Conservation (phyloP, 1,140 invertebrate species). For the Rhopalosiphum padi region DNA sequence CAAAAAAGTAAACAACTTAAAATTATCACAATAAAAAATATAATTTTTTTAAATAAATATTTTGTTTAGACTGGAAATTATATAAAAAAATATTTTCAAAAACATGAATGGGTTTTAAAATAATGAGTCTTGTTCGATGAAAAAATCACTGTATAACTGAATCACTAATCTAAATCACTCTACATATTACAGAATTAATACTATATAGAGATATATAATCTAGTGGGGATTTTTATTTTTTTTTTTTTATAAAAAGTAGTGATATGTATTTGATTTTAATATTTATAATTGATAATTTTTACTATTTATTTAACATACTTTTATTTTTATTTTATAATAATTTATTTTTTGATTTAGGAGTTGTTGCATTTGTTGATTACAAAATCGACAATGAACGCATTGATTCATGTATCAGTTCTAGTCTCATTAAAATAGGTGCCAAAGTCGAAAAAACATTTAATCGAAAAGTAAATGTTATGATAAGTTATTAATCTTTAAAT, state of each 20-base stretch:
- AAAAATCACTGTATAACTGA: no score
- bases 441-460: slow-evolving; percentile 46
- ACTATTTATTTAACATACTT: background rate
- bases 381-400: background rate
- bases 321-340: background rate
- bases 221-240: background rate
- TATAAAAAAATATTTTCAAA: no score
- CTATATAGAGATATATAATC: no score
- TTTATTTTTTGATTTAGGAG: slow-evolving; percentile 6
- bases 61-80: no score
- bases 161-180: no score
- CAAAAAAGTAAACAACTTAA: no score
- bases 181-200: no score
- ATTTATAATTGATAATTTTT: background rate
- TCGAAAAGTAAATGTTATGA: background rate
- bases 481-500: background rate
- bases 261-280: background rate
- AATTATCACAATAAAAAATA: no score
- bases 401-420: background rate
- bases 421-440: background rate
- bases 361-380: slow-evolving; percentile 35
- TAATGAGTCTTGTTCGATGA: no score
- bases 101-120: no score
- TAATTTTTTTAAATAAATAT: no score
- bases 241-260: background rate